phyloP scores from a whole-genome alignment of 2,888 invertebrate species.

The Electrophaes corylata region DNA sequence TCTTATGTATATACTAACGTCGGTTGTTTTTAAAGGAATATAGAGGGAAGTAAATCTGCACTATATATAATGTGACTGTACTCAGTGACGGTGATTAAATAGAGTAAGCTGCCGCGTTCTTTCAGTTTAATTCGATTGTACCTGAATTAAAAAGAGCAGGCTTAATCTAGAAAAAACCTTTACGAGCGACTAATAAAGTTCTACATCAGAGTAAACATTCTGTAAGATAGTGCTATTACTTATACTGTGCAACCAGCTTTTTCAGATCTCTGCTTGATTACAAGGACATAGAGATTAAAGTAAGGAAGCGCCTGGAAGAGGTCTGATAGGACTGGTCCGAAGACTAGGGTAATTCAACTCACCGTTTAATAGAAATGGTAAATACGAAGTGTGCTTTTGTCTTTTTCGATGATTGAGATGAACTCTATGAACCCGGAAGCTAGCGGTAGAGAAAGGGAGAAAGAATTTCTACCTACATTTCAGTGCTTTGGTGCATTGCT shows the following conservation, averaged over 20 bases:
- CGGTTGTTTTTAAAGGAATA: background rate
- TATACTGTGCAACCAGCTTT: background rate
- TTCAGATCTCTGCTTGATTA: background rate
- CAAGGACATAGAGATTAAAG: background rate
- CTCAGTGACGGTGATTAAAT: background rate
- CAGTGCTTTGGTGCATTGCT: too few species aligned
- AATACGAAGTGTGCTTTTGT: constrained; percentile 42
- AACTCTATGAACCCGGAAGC: background rate
- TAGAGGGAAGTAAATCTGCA: too few species aligned
- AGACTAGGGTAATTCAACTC: background rate
- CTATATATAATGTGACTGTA: background rate
- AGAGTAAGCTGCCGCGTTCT: background rate
- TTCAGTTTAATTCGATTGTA: background rate
- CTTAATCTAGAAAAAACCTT: background rate
- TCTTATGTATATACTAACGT: background rate
- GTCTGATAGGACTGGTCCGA: background rate
- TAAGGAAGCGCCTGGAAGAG: background rate
- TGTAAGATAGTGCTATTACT: background rate
- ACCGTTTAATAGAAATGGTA: constrained; percentile 33
- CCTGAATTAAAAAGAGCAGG: background rate
- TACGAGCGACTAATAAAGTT: background rate
- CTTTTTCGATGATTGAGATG: constrained; percentile 17
- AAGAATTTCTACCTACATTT: background rate
- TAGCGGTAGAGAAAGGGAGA: background rate
- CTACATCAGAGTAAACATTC: background rate